Conservation (phyloP, 2,797 vertebrate species). For the Microcaecilia unicolor region DNA sequence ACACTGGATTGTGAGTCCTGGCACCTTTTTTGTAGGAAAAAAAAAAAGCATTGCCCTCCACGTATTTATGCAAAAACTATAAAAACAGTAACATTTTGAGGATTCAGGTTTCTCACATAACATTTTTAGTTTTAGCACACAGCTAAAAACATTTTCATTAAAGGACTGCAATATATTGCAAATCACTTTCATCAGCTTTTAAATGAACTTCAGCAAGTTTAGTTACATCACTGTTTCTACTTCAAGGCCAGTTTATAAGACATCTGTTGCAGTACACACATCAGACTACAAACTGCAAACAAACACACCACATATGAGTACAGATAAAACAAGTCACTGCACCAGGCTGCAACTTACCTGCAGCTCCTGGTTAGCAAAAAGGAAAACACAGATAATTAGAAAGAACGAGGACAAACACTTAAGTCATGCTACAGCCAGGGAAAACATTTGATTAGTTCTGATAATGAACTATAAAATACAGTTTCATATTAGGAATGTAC, state of each 20-base stretch:
- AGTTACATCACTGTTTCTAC: constrained; percentile 6
- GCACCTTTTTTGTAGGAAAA: no score
- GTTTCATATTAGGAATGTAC: constrained; percentile 56
- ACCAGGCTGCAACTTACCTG: constrained; percentile 92
- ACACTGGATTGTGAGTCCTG: no score
- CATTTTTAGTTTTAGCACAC: constrained; percentile 26
- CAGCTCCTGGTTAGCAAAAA: constrained; percentile 97
- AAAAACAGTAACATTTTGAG: no score
- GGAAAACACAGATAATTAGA: constrained; percentile 85
- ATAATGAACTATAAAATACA: constrained; percentile 53
- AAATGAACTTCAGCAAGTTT: constrained; percentile 20
- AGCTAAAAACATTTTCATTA: constrained; percentile 24
- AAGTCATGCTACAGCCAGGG: constrained; percentile 51
- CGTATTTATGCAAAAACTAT: no score
- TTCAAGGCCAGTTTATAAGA: constrained; percentile 24
- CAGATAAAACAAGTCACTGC: constrained; percentile 43
- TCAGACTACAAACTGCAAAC: constrained; percentile 37
- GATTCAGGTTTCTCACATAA: no score
- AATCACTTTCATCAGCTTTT: constrained; percentile 6
- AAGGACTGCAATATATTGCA: constrained; percentile 25
- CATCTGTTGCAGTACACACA: constrained; percentile 25
- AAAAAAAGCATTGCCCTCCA: no score
- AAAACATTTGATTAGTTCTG: constrained; percentile 39
- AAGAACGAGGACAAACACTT: constrained; percentile 68
- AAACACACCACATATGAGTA: constrained; percentile 44